Evolutionary conservation across 2,888 invertebrate species (phyloP).

Genomic region (Nymphalis c-album): DNA sequence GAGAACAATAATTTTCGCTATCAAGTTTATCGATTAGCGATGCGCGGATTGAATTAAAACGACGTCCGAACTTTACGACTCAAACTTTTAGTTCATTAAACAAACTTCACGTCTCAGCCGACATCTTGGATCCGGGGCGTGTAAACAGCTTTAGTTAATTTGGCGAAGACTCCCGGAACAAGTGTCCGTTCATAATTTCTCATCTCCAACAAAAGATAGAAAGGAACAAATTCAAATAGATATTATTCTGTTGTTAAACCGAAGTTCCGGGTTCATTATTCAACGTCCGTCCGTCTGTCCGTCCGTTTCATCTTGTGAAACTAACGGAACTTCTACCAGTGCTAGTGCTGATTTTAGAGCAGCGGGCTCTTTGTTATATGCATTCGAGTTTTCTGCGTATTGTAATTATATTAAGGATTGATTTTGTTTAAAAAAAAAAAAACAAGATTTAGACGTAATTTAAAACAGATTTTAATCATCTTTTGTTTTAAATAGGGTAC

Average conservation of each 20-base stretch:
- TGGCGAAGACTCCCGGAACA: slow-evolving; percentile 11
- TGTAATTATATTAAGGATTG: too few species aligned
- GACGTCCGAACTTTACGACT: not conserved
- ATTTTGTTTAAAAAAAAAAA: too few species aligned
- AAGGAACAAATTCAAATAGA: slow-evolving; percentile 32
- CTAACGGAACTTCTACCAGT: slow-evolving; percentile 3
- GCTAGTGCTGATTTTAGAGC: slow-evolving; percentile 16
- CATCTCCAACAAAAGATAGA: slow-evolving; percentile 27
- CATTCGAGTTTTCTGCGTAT: not conserved
- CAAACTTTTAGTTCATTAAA: not conserved
- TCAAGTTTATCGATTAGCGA: not conserved
- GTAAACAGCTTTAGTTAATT: slow-evolving; percentile 21
- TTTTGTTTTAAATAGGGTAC: too few species aligned
- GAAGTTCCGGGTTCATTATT: slow-evolving; percentile 38
- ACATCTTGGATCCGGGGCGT: not conserved
- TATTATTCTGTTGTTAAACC: slow-evolving; percentile 32
- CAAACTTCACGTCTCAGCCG: not conserved
- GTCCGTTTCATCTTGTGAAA: slow-evolving; percentile 14
- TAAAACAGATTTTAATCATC: too few species aligned
- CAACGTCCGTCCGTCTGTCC: slow-evolving; percentile 37
- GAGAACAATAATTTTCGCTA: too few species aligned
- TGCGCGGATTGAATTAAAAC: not conserved
- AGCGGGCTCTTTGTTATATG: not conserved
- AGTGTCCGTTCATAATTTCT: slow-evolving; percentile 30
- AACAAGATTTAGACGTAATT: too few species aligned